phyloP scores from a whole-genome alignment of 2,888 invertebrate species.

The Monoplex corrugatus region DNA sequence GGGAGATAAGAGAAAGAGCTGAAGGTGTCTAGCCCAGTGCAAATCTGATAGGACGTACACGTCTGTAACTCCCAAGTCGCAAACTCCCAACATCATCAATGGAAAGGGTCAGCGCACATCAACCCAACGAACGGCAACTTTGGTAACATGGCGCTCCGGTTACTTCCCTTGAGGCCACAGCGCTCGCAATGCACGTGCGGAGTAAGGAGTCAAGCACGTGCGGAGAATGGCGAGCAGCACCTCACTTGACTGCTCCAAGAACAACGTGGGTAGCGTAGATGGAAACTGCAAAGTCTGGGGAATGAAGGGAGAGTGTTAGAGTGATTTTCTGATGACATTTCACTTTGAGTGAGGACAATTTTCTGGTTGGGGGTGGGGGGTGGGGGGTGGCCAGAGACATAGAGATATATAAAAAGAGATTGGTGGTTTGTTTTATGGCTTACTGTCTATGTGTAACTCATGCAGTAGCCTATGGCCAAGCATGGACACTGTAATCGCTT shows the following conservation, averaged over 20 bases:
- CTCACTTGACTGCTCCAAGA: background rate
- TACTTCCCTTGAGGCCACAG: background rate
- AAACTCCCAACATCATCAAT: background rate
- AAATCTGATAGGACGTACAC: background rate
- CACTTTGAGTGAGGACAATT: background rate
- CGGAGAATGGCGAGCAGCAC: background rate
- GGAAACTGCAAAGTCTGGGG: background rate
- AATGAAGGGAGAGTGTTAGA: background rate
- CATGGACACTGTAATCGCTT: no score
- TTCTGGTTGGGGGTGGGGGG: background rate
- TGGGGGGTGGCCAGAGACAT: background rate
- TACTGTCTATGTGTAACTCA: no score
- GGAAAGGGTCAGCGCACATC: background rate
- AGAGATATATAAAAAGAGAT: background rate
- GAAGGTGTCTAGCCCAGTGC: background rate
- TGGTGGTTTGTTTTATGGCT: no score
- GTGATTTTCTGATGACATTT: conserved; percentile 6
- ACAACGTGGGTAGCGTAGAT: background rate
- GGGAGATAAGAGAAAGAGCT: background rate
- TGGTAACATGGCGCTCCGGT: conserved; percentile 1
- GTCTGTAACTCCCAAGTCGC: background rate
- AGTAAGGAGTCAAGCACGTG: conserved; percentile 30
- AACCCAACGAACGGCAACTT: background rate
- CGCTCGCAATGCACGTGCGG: background rate
- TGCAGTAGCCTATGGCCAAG: no score